A percentile compares a stretch with the other conserved stretches of the same genome.
Evolutionary conservation across 2,113 vertebrate species (phyloP).

Genomic region (Peromyscus leucopus): DNA sequence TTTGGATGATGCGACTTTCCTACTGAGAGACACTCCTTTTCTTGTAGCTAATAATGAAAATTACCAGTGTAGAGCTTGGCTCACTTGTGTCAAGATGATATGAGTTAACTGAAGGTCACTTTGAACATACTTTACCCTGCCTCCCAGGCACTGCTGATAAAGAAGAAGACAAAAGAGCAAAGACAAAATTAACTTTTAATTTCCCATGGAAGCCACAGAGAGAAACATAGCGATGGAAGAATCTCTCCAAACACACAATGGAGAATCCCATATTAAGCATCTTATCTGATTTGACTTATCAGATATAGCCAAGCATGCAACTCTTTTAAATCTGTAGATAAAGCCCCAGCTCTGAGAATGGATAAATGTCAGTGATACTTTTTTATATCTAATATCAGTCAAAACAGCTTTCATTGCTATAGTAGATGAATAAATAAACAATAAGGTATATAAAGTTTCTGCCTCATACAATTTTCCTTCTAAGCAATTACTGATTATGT

Average conservation of each 20-base stretch:
- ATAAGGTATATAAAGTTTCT: slow-evolving; percentile 84
- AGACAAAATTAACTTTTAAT: slow-evolving; percentile 87
- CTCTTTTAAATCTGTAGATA: slow-evolving; percentile 67
- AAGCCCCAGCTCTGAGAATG: slow-evolving; percentile 21
- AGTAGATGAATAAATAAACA: slow-evolving; percentile 82
- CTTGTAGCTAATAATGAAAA: slow-evolving; percentile 83
- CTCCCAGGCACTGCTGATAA: slow-evolving; percentile 85
- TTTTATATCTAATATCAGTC: slow-evolving; percentile 73
- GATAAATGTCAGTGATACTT: slow-evolving; percentile 71
- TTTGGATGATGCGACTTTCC: slow-evolving; percentile 44
- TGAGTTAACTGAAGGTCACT: slow-evolving; percentile 88
- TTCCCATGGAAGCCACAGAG: slow-evolving; percentile 78
- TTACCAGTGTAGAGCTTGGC: slow-evolving; percentile 82
- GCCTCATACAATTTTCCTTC: slow-evolving; percentile 78
- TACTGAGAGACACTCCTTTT: slow-evolving; percentile 59
- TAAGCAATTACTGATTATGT: slow-evolving; percentile 82
- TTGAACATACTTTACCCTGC: slow-evolving; percentile 83
- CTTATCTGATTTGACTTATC: slow-evolving; percentile 78
- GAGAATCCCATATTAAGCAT: slow-evolving; percentile 73
- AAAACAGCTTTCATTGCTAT: slow-evolving; percentile 73
- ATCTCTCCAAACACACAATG: slow-evolving; percentile 63
- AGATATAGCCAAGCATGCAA: slow-evolving; percentile 66
- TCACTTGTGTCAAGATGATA: slow-evolving; percentile 85
- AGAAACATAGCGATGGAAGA: slow-evolving; percentile 71
- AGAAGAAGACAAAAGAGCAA: slow-evolving; percentile 86